Conservation (phyloP, 2,888 invertebrate species). For the Agrochola macilenta region DNA sequence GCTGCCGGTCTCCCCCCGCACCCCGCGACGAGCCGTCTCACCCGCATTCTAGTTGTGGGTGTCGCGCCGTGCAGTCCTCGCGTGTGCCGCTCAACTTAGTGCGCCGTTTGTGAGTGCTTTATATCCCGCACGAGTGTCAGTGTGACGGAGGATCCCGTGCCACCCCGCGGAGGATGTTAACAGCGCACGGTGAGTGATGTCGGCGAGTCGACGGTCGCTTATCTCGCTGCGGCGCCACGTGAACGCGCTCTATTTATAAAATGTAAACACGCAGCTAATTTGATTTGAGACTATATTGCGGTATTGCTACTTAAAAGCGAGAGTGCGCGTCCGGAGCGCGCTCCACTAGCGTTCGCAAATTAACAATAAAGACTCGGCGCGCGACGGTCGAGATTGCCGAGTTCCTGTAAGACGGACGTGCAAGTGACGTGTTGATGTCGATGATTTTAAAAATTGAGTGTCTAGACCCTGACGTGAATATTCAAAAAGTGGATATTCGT, state of each 20-base stretch:
- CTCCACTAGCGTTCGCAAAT: slow-evolving; percentile 81
- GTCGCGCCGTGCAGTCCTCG: slow-evolving; percentile 90
- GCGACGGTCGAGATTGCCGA: slow-evolving; percentile 86
- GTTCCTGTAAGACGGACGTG: slow-evolving; percentile 87
- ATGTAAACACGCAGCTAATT: slow-evolving; percentile 89
- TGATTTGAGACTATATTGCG: slow-evolving; percentile 83
- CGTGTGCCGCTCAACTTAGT: slow-evolving; percentile 89
- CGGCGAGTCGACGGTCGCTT: slow-evolving; percentile 79
- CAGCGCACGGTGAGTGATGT: slow-evolving; percentile 89
- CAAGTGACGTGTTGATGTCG: slow-evolving; percentile 76
- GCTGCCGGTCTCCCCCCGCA: slow-evolving; percentile 83
- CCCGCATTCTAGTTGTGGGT: slow-evolving; percentile 90
- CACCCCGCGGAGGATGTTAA: slow-evolving; percentile 89
- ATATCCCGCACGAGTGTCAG: slow-evolving; percentile 89
- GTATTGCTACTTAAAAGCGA: slow-evolving; percentile 81
- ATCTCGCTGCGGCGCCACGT: slow-evolving; percentile 87
- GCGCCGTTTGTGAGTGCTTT: slow-evolving; percentile 90
- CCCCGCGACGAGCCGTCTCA: slow-evolving; percentile 84
- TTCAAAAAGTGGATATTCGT: slow-evolving; percentile 71
- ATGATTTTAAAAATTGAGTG: slow-evolving; percentile 66
- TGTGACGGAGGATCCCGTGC: slow-evolving; percentile 86
- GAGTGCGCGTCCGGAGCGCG: slow-evolving; percentile 80
- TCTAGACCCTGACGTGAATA: slow-evolving; percentile 60
- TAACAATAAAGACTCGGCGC: slow-evolving; percentile 84
- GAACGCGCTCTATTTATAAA: slow-evolving; percentile 89